Evolutionary conservation across 2,797 vertebrate species (phyloP).

Genomic region (Champsocephalus esox): DNA sequence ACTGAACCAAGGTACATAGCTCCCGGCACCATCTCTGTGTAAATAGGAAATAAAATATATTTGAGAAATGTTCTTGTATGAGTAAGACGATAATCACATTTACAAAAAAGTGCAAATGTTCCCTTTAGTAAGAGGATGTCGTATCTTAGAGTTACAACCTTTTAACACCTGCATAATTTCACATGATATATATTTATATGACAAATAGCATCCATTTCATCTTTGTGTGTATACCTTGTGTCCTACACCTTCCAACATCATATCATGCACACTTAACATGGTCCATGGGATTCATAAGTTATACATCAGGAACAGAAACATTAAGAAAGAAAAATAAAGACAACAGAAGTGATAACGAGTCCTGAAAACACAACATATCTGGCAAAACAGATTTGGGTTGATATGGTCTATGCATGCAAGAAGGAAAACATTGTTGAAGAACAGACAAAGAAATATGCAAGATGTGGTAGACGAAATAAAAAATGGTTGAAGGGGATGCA

Average conservation of each 20-base stretch:
- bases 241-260: not conserved
- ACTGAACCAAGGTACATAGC: not conserved
- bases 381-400: not conserved
- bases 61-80: not conserved
- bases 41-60: not conserved
- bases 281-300: not conserved
- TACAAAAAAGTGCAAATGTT: not conserved
- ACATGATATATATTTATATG: not conserved
- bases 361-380: not conserved
- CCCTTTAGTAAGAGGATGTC: not conserved
- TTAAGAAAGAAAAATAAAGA: constrained; percentile 5
- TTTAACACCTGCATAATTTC: not conserved
- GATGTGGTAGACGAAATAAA: not conserved
- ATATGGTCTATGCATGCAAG: not conserved
- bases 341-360: constrained; percentile 1
- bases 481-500: not conserved
- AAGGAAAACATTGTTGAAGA: constrained; percentile 8
- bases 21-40: not conserved
- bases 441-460: constrained; percentile 8
- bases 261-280: not conserved
- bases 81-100: not conserved
- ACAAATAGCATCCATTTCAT: constrained; percentile 5
- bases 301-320: not conserved
- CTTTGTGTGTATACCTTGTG: not conserved
- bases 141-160: not conserved